A percentile compares a stretch with the other conserved stretches of the same genome.
phyloP scores from a whole-genome alignment of 2,113 vertebrate species.

The Oryzias celebensis region DNA sequence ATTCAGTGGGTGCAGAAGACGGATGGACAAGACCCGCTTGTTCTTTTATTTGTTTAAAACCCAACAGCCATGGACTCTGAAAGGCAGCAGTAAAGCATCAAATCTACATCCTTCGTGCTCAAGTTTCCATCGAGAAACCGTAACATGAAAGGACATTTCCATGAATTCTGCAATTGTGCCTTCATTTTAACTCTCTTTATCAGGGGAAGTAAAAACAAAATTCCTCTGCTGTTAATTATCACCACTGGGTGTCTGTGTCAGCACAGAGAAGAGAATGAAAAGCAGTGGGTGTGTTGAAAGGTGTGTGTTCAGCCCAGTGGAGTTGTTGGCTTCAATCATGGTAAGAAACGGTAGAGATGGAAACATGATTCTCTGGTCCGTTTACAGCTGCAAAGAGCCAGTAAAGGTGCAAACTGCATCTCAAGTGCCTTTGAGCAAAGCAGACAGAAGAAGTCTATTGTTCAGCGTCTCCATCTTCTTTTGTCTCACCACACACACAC shows the following conservation, averaged over 20 bases:
- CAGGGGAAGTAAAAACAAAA: slow-evolving; percentile 13
- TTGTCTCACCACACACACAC: neutral
- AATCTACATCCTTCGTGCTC: no score
- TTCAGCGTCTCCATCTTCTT: slow-evolving; percentile 32
- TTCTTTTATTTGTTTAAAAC: no score
- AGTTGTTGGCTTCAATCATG: slow-evolving; percentile 35
- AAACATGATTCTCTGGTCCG: slow-evolving; percentile 42
- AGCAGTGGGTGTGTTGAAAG: slow-evolving; percentile 30
- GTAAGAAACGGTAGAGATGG: slow-evolving; percentile 34
- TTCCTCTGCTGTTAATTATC: slow-evolving; percentile 27
- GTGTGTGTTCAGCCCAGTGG: slow-evolving; percentile 5
- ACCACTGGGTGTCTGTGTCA: slow-evolving; percentile 37
- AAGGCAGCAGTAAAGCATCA: no score
- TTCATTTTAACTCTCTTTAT: slow-evolving; percentile 4
- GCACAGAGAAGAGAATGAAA: slow-evolving; percentile 33
- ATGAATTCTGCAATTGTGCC: no score
- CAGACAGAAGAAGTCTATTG: slow-evolving; percentile 25
- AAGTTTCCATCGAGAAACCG: no score
- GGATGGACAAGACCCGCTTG: no score
- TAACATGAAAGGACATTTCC: no score
- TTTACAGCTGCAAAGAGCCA: slow-evolving; percentile 30
- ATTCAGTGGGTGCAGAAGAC: no score
- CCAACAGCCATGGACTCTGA: no score
- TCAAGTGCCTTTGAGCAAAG: slow-evolving; percentile 46
- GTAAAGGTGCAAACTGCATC: slow-evolving; percentile 53